Evolutionary conservation across 1,140 invertebrate species (phyloP), one percentile per base, ranked within the genome.

Genomic region (Helicoverpa armigera): DNA sequence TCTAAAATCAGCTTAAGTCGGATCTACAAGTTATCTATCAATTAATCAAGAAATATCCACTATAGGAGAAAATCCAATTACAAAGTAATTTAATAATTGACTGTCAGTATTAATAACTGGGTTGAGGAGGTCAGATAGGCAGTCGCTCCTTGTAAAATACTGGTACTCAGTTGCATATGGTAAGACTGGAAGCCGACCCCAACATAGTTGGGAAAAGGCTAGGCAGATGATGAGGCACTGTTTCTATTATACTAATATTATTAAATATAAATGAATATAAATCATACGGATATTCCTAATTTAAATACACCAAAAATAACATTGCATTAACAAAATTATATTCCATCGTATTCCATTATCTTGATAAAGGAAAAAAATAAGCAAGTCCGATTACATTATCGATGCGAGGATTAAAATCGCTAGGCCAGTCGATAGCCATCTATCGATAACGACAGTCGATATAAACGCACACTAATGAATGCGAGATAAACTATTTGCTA

Each of bases 371-470:
- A 35, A 61, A 81, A 70, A 77, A 80, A 82, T 84, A 84, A 82
- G 80, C 73, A 80, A 82, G 75, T 43, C 35, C 35, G 86, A 92
- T 89, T 89, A 2, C 0, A 14, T 67, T 89, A 90, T 91, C 89
- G 48, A 78, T 86, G 58, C 87, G 88, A 69, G 73, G 73, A 91
- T 92, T 92, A 92, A 91, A 88, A 92, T 92, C 91, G 88, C 80
- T 86, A 54, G 85, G 43, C 75, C 84, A 85, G 70, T 67, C 83
- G 90, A 90, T 90, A 90, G 80, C 48, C 85, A 92, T 92, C 90
- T 86, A 80, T 7, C 61, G 88, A 91, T 91, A 89, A 82, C 18
- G 51, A 48, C 73, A 61, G 56, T 78, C 82, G 83, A 79, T 75
- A 18, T 73, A 35, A 51, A 53, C 69, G 48, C 69, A 72, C 69